These are phyloP conservation scores for Lophotis ruficrista DNA, from an alignment of 2,113 vertebrate species.

Conservation along the genomic window DNA sequence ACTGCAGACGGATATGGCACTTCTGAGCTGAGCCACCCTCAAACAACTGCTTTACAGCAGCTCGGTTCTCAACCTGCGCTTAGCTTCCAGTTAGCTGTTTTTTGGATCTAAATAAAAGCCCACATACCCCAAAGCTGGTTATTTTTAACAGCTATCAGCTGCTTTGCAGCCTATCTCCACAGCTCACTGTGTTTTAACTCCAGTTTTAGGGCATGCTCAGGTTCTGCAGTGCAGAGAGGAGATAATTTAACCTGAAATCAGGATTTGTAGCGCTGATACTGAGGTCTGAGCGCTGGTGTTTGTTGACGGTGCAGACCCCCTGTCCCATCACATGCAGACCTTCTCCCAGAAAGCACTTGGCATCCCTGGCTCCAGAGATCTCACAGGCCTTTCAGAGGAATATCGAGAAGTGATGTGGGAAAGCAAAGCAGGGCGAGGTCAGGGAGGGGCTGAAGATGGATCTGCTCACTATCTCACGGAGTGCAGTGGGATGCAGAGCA, in stretches of 20 bases:
- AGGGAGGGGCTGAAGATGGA: neutral
- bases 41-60: neutral
- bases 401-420: neutral
- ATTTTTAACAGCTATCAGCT: neutral
- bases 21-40: neutral
- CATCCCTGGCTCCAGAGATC: no score
- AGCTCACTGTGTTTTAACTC: neutral
- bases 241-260: neutral
- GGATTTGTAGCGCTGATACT: neutral
- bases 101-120: neutral
- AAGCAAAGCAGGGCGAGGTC: neutral
- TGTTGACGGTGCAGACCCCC: neutral
- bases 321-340: fast-evolving
- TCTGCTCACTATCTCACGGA: neutral
- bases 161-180: neutral
- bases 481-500: neutral
- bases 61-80: neutral
- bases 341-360: neutral
- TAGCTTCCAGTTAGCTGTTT: neutral
- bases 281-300: neutral
- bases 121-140: neutral
- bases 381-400: neutral
- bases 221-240: neutral
- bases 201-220: neutral
- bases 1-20: neutral